Percentiles rank a stretch among this genome's conserved stretches.
Evolutionary conservation across 2,888 invertebrate species (phyloP).

Genomic region (Noctua comes): DNA sequence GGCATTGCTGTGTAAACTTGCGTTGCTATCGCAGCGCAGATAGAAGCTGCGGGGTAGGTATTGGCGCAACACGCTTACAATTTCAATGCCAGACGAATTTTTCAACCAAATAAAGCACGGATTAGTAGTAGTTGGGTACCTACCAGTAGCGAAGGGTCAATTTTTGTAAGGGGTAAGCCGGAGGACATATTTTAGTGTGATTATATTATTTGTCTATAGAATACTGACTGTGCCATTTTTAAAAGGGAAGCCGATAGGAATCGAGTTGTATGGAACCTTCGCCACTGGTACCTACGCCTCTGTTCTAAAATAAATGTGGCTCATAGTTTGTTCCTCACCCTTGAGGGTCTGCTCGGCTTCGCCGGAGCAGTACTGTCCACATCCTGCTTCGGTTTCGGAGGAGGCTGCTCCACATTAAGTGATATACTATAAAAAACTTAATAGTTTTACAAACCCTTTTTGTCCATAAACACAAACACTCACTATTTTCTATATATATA

Average conservation of each 20-base stretch:
- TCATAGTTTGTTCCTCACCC: conserved; percentile 58
- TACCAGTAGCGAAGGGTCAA: too few species aligned
- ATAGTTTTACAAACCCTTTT: not conserved
- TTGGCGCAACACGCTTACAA: not conserved
- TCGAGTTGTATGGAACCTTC: too few species aligned
- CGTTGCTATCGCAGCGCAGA: too few species aligned
- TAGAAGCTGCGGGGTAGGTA: not conserved
- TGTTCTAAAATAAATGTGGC: not conserved
- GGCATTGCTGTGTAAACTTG: too few species aligned
- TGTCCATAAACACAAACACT: not conserved
- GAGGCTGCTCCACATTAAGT: not conserved
- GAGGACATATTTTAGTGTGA: too few species aligned
- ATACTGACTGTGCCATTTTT: too few species aligned
- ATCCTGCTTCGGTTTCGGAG: conserved; percentile 3
- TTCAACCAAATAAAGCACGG: too few species aligned
- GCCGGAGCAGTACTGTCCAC: not conserved
- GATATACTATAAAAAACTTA: conserved; percentile 21
- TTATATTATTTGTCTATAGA: too few species aligned
- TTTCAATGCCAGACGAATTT: not conserved
- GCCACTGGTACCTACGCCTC: too few species aligned
- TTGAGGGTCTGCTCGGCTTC: conserved; percentile 58
- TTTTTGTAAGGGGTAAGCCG: too few species aligned
- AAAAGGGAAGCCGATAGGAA: too few species aligned
- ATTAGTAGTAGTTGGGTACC: too few species aligned
- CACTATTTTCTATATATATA: not conserved